These are phyloP conservation scores for Latrodectus elegans DNA, from an alignment of 2,888 invertebrate genomes.

Conservation along the genomic window DNA sequence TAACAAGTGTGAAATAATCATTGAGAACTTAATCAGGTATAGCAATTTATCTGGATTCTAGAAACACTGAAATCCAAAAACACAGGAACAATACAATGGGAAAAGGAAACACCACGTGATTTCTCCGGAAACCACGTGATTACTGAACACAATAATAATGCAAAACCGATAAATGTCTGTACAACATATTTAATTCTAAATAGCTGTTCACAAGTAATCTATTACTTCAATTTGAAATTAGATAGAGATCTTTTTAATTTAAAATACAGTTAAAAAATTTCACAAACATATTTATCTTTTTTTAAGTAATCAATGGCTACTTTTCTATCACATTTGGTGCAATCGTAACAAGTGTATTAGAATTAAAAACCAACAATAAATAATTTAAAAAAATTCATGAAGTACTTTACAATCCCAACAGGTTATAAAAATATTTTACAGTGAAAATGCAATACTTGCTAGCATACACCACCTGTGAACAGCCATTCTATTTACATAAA, in stretches of 20 bases:
- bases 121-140: conserved; percentile 14
- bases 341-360: not conserved
- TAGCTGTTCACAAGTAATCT: conserved; percentile 35
- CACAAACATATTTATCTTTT: too few relatives aligned
- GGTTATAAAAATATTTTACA: not conserved
- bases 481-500: not conserved
- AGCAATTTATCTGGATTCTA: not conserved
- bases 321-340: not conserved
- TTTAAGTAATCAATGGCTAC: too few relatives aligned
- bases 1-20: too few relatives aligned
- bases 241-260: not conserved
- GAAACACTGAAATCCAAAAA: not conserved
- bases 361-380: not conserved
- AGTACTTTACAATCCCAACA: not conserved
- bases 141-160: conserved; percentile 53
- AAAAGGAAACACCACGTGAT: conserved; percentile 8
- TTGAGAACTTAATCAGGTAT: not conserved
- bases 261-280: not conserved
- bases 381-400: not conserved
- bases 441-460: not conserved
- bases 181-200: conserved; percentile 38
- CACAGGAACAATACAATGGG: not conserved
- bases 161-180: conserved; percentile 34
- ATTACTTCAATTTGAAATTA: not conserved
- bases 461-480: not conserved